Conservation (phyloP, 2,797 vertebrate species). For the Anguilla megastoma region DNA sequence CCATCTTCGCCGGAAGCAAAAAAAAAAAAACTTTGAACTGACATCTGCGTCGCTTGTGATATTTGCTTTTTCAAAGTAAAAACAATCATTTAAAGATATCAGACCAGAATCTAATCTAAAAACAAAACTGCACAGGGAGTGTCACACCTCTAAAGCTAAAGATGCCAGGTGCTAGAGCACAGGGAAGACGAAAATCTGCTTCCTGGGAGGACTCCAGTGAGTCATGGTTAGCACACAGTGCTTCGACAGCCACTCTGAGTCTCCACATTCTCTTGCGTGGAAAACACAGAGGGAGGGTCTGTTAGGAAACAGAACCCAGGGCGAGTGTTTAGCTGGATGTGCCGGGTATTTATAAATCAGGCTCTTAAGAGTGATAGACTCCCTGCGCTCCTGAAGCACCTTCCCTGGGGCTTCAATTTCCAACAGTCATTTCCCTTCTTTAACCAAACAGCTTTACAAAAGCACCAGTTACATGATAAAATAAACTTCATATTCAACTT, state of each 20-base stretch:
- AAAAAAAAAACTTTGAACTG: not conserved
- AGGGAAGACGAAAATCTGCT: constrained; percentile 38
- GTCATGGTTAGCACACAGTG: constrained; percentile 48
- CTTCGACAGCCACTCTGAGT: constrained; percentile 34
- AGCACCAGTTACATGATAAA: not conserved
- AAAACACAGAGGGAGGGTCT: not conserved
- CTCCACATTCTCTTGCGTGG: constrained; percentile 25
- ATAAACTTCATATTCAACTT: no score
- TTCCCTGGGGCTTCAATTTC: not conserved
- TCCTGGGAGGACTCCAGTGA: constrained; percentile 40
- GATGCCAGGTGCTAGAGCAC: constrained; percentile 53
- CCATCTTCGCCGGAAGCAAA: not conserved
- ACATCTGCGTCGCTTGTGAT: not conserved
- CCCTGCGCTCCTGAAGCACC: not conserved
- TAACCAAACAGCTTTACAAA: not conserved
- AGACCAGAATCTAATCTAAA: not conserved
- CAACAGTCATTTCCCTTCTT: not conserved
- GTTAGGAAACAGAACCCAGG: not conserved
- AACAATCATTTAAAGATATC: not conserved
- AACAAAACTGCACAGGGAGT: not conserved
- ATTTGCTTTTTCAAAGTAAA: not conserved
- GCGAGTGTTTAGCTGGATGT: constrained; percentile 12
- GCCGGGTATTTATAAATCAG: not conserved
- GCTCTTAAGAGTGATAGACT: not conserved
- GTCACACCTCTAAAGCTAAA: constrained; percentile 21